Percentiles rank a stretch among this genome's conserved stretches.
Conservation (phyloP, 2,888 invertebrate genomes). For the Orchesellides sinensis region DNA sequence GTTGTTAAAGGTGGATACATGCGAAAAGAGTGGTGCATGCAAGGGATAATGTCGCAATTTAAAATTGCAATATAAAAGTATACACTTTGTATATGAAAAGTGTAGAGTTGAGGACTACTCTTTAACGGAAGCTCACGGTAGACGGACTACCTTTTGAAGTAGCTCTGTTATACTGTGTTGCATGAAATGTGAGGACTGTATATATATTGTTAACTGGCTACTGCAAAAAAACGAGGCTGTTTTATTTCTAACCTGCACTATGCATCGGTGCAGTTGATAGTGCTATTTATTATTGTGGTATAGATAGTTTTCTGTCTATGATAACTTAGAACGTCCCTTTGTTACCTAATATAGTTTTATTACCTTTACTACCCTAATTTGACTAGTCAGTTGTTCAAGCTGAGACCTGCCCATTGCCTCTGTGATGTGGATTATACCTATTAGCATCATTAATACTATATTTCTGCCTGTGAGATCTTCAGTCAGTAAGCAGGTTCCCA, state of each 20-base stretch:
- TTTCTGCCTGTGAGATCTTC: conserved; percentile 27
- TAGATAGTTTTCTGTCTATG: neutral
- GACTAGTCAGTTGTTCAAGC: neutral
- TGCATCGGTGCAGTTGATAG: neutral
- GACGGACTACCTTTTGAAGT: conserved; percentile 20
- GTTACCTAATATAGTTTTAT: conserved; percentile 49
- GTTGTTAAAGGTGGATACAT: neutral
- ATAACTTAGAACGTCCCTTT: conserved; percentile 46
- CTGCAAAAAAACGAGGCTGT: neutral
- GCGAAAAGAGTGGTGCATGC: neutral
- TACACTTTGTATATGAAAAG: no score
- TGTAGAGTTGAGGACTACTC: neutral
- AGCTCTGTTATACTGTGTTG: conserved; percentile 5
- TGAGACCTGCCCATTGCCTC: neutral
- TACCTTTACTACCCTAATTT: conserved; percentile 42
- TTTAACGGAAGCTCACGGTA: conserved; percentile 43
- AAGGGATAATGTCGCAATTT: neutral
- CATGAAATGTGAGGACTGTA: neutral
- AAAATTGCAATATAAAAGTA: neutral
- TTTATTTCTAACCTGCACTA: neutral
- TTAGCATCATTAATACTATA: no score
- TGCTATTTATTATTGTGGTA: neutral
- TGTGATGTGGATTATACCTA: conserved; percentile 17
- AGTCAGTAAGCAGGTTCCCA: conserved; percentile 4
- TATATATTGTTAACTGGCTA: no score